Evolutionary conservation across 2,888 invertebrate species (phyloP), one percentile per base, ranked within the genome.

Genomic region (Dryococelus australis): DNA sequence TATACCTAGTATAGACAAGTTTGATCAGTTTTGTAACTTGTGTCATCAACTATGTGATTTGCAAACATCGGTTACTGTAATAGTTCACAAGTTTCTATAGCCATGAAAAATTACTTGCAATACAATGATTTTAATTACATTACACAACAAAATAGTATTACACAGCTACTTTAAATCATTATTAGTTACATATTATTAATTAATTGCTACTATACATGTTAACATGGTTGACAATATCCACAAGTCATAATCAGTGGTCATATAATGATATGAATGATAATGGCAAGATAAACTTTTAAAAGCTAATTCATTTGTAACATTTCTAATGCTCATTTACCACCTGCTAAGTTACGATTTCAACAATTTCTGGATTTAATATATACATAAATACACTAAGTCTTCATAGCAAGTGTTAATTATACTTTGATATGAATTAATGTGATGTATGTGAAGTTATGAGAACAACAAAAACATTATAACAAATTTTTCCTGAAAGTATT

Each of bases 221-320:
- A 65, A 16, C 65, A n/a, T 24, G 8, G 20, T 2, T 24, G 24
- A 65, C 65, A 65, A 65, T 65, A 65, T n/a, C 24, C 65, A 65
- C 65, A 65, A 65, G 65, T 65, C 65, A 65, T 65, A n/a, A 65
- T 47, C 65, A 65, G 24, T 24, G 20, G 20, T 65, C 51, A 51
- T 65, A 24, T 65, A 65, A 65, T 65, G 65, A 65, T 65, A 65
- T 65, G 65, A 65, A 65, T 24, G 65, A 65, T 65, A 16, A 65
- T 65, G 65, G 65, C 65, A 65, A 65, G 65, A 65, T 65, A 65
- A 65, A 65, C 51, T 65, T 65, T 65, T 65, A 65, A 65, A 65
- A 65, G 65, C 65, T 65, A 65, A 47, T 13, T 10, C 8, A 65
- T 65, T 65, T 20, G 20, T 51, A 65, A 65, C 65, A 65, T 65